Conservation (phyloP, 2,797 vertebrate species). For the Kryptopterus vitreolus region DNA sequence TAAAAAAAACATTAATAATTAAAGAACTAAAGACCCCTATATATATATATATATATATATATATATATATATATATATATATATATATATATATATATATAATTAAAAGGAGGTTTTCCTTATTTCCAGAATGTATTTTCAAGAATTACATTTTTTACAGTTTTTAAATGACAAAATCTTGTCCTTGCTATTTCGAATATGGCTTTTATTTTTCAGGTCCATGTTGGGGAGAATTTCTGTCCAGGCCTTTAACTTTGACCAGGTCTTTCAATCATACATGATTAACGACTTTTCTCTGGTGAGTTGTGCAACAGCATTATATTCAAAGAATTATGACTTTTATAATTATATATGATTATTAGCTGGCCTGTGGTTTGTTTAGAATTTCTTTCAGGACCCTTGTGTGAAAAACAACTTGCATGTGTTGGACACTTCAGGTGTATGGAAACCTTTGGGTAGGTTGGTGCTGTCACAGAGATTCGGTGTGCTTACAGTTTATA, state of each 20-base stretch:
- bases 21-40: neutral
- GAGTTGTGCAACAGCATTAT: neutral
- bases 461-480: neutral
- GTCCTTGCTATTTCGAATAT: neutral
- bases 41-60: too few species aligned
- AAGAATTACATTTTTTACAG: neutral
- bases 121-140: neutral
- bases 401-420: slow-evolving; percentile 50
- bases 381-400: slow-evolving; percentile 58
- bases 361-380: slow-evolving; percentile 5
- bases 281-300: slow-evolving; percentile 73
- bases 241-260: slow-evolving; percentile 78
- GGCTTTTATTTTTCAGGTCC: slow-evolving; percentile 69
- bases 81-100: too few species aligned
- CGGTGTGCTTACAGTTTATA: neutral
- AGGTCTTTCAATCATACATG: slow-evolving; percentile 73
- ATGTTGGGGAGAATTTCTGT: slow-evolving; percentile 76
- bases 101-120: neutral
- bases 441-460: slow-evolving; percentile 52
- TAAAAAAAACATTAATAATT: neutral
- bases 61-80: too few species aligned
- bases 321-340: neutral
- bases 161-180: neutral
- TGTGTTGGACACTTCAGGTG: slow-evolving; percentile 42
- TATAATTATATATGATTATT: slow-evolving; percentile 1